Evolutionary conservation across 2,113 vertebrate genomes (phyloP).

Genomic region (Rhinoptilus africanus): DNA sequence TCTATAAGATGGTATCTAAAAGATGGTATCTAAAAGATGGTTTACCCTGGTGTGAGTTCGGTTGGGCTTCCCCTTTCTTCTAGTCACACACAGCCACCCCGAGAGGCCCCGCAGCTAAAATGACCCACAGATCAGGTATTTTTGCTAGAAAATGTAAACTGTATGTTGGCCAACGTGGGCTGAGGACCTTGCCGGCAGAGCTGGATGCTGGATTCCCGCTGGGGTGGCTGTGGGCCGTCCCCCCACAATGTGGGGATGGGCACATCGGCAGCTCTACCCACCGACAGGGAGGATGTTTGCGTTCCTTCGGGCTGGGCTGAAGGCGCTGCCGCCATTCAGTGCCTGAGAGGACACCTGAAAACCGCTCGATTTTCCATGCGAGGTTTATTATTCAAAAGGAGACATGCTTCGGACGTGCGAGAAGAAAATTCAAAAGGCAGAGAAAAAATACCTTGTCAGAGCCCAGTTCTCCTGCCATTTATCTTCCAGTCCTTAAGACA

Average conservation of each 20-base stretch:
- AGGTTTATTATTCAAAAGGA: neutral
- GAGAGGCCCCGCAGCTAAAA: neutral
- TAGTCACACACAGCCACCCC: neutral
- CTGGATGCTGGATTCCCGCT: neutral
- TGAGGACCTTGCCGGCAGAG: rapidly evolving
- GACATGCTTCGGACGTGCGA: neutral
- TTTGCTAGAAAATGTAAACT: neutral
- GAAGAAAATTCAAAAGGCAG: neutral
- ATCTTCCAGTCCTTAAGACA: slow-evolving; percentile 81
- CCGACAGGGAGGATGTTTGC: rapidly evolving
- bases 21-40: no score
- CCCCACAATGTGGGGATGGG: rapidly evolving
- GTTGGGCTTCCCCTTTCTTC: neutral
- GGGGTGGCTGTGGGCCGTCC: neutral
- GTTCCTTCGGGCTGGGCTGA: neutral
- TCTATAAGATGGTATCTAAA: no score
- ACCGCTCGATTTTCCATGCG: rapidly evolving
- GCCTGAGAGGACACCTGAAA: neutral
- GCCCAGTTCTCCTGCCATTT: slow-evolving; percentile 7
- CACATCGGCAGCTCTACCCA: neutral
- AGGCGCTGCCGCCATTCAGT: neutral
- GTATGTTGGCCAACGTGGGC: rapidly evolving
- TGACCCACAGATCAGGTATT: neutral
- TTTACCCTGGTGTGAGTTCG: no score
- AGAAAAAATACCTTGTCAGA: slow-evolving; percentile 58